Base-by-base conservation (phyloP, 1,140 invertebrate genomes). In the Bemisia tabaci region DNA sequence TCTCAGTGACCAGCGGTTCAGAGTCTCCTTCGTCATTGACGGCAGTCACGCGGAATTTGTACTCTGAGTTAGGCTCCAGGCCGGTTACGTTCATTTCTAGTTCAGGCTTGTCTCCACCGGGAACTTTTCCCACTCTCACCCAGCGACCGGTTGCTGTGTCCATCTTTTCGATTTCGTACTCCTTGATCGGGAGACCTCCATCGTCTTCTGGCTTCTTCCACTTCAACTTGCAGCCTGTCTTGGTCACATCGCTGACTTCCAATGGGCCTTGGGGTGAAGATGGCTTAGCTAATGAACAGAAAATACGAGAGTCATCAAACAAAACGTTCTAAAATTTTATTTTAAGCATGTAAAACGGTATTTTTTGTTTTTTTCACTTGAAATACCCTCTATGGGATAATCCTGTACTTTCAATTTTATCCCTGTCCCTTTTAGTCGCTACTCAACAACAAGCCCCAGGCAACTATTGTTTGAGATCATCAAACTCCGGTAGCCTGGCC, bases 11-110 rank as follows among this genome's bases (percentile, higher is more conserved):
- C 26, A 99, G 79, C 5, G 94, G 95, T 70, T 97, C 94, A 5
- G 94, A 96, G 72, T 95, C 92, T 33, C 96, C 96, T 79, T 98
- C 93, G 70, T 92, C 90, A 75, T 98, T 99, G 64, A 95, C 87
- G 62, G 96, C 96, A 0, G 87, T 90, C 0, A 98, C 95, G 59
- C 95, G 82, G 85, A 98, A 99, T 79, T 95, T 92, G 77, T 98
- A 98, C 75, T 95, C 90, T 68, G 91, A 87, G 11, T 91, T 91
- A 22, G 94, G 92, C 73, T 89, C 91, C 5, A 99, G 80, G 12
- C 92, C 91, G 17, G 88, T 90, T n/a, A 96, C 86, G 68, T 94
- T 91, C 77, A 94, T 91, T 74, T 90, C 88, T 2, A 89, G 85
- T 27, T 85, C 83, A 26, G 71, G 70, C 27, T 83, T 82, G 26